Conservation (phyloP, 2,888 invertebrate genomes). For the Heliconius ismenius region DNA sequence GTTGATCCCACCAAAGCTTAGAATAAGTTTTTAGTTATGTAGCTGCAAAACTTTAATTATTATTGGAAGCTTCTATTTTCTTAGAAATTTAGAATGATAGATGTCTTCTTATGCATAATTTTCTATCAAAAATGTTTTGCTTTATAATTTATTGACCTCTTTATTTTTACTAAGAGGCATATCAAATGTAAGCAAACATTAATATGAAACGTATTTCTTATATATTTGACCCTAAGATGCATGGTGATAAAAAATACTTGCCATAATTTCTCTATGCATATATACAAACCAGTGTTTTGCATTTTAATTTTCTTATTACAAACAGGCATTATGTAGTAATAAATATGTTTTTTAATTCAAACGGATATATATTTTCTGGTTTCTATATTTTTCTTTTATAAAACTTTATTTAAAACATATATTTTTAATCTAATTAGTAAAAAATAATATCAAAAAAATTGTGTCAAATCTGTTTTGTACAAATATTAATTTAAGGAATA, state of each 20-base stretch:
- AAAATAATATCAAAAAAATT: slow-evolving; percentile 20
- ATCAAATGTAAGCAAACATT: slow-evolving; percentile 20
- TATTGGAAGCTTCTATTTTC: slow-evolving; percentile 47
- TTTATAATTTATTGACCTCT: slow-evolving; percentile 30
- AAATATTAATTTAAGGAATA: slow-evolving; percentile 47
- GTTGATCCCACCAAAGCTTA: slow-evolving; percentile 81
- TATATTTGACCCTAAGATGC: slow-evolving; percentile 27
- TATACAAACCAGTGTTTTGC: slow-evolving; percentile 39
- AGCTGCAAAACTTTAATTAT: slow-evolving; percentile 53
- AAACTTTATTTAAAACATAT: not conserved
- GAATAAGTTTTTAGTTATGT: slow-evolving; percentile 72
- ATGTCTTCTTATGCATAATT: slow-evolving; percentile 41
- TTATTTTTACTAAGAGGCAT: slow-evolving; percentile 25
- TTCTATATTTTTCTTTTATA: not conserved
- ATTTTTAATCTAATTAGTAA: not conserved
- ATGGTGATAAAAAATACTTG: slow-evolving; percentile 41
- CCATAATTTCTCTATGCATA: slow-evolving; percentile 36
- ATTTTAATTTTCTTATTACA: slow-evolving; percentile 32
- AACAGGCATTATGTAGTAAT: slow-evolving; percentile 21
- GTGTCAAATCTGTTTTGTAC: slow-evolving; percentile 48
- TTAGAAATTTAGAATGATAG: slow-evolving; percentile 49
- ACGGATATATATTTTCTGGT: not conserved
- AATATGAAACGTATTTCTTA: slow-evolving; percentile 6
- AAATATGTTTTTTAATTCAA: slow-evolving; percentile 10
- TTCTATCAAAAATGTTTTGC: slow-evolving; percentile 37